Conservation (phyloP, 2,113 vertebrate genomes). For the Leucosticte australis region DNA sequence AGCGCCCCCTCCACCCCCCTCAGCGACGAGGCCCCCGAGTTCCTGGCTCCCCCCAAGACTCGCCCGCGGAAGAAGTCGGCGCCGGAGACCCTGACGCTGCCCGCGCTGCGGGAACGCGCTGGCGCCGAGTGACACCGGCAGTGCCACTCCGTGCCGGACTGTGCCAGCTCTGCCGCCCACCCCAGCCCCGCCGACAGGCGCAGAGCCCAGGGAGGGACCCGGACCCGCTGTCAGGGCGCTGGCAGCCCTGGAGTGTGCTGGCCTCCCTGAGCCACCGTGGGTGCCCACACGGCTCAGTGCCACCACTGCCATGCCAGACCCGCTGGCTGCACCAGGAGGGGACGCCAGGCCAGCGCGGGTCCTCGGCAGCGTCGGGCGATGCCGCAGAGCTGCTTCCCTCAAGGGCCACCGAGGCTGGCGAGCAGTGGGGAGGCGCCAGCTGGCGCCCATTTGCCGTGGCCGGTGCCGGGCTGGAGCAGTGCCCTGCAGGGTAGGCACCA, state of each 20-base stretch:
- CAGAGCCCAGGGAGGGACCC: neutral
- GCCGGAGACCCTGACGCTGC: constrained; percentile 69
- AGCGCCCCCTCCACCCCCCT: constrained; percentile 70
- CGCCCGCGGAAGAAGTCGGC: constrained; percentile 72
- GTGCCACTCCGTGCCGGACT: neutral
- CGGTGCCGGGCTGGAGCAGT: neutral
- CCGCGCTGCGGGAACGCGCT: constrained; percentile 47
- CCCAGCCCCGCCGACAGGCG: neutral
- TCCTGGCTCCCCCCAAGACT: constrained; percentile 69
- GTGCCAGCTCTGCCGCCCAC: neutral
- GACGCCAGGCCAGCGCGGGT: neutral
- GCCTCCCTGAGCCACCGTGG: neutral
- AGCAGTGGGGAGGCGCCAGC: neutral
- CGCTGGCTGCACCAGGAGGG: neutral
- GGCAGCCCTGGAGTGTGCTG: neutral
- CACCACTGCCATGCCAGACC: neutral
- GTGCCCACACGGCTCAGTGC: neutral
- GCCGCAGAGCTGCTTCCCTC: neutral
- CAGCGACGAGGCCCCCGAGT: constrained; percentile 68
- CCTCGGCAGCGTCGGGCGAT: rapidly evolving
- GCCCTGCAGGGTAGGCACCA: neutral
- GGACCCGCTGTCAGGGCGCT: neutral
- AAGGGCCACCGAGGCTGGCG: neutral
- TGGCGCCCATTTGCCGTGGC: neutral
- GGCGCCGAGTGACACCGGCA: neutral